phyloP scores from a whole-genome alignment of 2,888 invertebrate species.

The Pasiphila rectangulata region DNA sequence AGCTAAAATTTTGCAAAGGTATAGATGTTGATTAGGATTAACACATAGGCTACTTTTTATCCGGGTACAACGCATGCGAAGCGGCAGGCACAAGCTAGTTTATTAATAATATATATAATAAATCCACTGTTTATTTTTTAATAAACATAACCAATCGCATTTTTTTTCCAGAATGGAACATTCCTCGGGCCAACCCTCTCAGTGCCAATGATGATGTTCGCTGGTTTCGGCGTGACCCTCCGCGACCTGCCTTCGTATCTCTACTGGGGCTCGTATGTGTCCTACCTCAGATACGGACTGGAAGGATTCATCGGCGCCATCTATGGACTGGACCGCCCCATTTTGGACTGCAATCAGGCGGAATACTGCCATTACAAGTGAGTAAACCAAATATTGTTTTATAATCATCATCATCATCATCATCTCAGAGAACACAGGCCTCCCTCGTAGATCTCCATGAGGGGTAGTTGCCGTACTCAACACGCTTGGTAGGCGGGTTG shows the following conservation, averaged over 20 bases:
- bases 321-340: conserved; percentile 89
- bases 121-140: not conserved
- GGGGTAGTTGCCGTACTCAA: no score
- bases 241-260: conserved; percentile 92
- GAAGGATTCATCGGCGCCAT: conserved; percentile 92
- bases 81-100: no score
- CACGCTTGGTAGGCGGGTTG: no score
- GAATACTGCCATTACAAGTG: conserved; percentile 90
- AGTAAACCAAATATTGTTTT: no score
- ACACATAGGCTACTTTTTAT: no score
- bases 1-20: no score
- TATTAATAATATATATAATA: no score
- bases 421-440: no score
- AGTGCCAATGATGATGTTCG: conserved; percentile 98
- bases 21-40: no score
- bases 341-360: conserved; percentile 87
- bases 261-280: conserved; percentile 95
- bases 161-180: conserved; percentile 89
- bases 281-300: conserved; percentile 94
- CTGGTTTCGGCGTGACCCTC: conserved; percentile 95
- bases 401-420: no score
- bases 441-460: no score
- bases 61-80: no score
- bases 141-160: not conserved
- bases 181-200: conserved; percentile 95